Evolutionary conservation across 2,888 invertebrate genomes (phyloP).

Genomic region (Petrophora chlorosata): DNA sequence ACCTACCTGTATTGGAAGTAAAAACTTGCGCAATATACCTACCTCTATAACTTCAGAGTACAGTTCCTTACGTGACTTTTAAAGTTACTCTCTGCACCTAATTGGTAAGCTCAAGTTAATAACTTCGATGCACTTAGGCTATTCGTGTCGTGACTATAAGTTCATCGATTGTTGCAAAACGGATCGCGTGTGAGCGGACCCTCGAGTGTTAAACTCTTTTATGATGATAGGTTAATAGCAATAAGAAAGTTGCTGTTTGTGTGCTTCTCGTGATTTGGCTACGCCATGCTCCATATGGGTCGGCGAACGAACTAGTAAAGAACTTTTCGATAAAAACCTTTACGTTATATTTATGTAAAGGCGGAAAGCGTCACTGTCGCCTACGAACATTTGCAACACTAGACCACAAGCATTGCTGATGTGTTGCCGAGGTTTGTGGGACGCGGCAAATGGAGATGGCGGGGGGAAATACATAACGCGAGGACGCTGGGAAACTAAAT

Average conservation of each 20-base stretch:
- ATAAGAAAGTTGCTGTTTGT: constrained; percentile 23
- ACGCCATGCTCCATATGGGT: neutral
- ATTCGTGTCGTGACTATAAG: constrained; percentile 12
- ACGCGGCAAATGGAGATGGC: too few relatives aligned
- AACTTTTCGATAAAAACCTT: too few relatives aligned
- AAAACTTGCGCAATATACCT: constrained; percentile 23
- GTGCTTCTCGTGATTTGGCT: constrained; percentile 1
- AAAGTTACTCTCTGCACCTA: neutral
- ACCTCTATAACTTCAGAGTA: constrained; percentile 9
- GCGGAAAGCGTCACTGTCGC: too few relatives aligned
- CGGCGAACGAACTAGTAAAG: constrained; percentile 3
- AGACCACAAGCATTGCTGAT: too few relatives aligned
- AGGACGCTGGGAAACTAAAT: too few relatives aligned
- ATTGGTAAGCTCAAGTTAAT: constrained; percentile 1
- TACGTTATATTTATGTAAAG: too few relatives aligned
- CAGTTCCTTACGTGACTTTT: constrained; percentile 8
- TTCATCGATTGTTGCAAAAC: constrained; percentile 19
- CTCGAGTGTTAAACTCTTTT: constrained; percentile 20
- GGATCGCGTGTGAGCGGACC: constrained; percentile 16
- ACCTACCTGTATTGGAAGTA: constrained; percentile 26
- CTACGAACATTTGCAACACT: too few relatives aligned
- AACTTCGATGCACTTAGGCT: constrained; percentile 10
- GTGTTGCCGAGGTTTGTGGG: too few relatives aligned
- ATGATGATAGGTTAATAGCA: constrained; percentile 20
- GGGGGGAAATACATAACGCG: too few relatives aligned